Percentiles rank a stretch among this genome's conserved stretches.
These are phyloP conservation scores for Penaeus japonicus DNA, from an alignment of 1,140 invertebrate species.

Conservation along the genomic window DNA sequence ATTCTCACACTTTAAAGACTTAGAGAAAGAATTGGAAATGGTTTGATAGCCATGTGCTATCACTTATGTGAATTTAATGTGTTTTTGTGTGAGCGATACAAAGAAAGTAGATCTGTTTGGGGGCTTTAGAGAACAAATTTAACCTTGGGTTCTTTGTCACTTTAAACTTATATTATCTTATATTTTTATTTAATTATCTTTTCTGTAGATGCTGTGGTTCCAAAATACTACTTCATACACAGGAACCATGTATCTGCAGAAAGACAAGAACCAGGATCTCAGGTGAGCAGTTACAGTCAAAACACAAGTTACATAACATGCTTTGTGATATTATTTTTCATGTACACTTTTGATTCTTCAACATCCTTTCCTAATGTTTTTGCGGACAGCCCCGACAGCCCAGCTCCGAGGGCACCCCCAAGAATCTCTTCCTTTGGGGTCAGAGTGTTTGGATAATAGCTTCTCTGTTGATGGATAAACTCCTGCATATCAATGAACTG, in stretches of 20 bases:
- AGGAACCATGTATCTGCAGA: slow-evolving; percentile 81
- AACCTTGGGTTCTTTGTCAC: too few relatives aligned
- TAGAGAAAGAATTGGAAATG: too few relatives aligned
- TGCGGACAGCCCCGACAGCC: slow-evolving; percentile 63
- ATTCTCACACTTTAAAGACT: too few relatives aligned
- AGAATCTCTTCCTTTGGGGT: slow-evolving; percentile 80
- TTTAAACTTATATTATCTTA: not conserved
- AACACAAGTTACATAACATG: too few relatives aligned
- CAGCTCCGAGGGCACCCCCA: slow-evolving; percentile 69
- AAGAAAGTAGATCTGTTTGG: too few relatives aligned
- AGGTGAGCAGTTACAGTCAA: slow-evolving; percentile 34
- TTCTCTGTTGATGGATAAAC: slow-evolving; percentile 84
- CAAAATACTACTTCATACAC: slow-evolving; percentile 91
- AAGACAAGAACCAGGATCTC: slow-evolving; percentile 74
- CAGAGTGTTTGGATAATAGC: slow-evolving; percentile 95
- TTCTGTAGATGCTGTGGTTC: slow-evolving; percentile 70
- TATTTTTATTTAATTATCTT: not conserved
- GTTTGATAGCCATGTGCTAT: too few relatives aligned
- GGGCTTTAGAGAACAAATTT: too few relatives aligned
- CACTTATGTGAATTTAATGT: too few relatives aligned
- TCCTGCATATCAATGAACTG: slow-evolving; percentile 93
- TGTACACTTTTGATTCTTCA: too few relatives aligned
- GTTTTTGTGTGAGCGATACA: too few relatives aligned
- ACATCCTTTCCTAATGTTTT: too few relatives aligned
- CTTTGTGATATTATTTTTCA: not conserved